These are phyloP conservation scores for Anoura caudifer DNA, from an alignment of 2,113 vertebrate genomes.

Conservation along the genomic window DNA sequence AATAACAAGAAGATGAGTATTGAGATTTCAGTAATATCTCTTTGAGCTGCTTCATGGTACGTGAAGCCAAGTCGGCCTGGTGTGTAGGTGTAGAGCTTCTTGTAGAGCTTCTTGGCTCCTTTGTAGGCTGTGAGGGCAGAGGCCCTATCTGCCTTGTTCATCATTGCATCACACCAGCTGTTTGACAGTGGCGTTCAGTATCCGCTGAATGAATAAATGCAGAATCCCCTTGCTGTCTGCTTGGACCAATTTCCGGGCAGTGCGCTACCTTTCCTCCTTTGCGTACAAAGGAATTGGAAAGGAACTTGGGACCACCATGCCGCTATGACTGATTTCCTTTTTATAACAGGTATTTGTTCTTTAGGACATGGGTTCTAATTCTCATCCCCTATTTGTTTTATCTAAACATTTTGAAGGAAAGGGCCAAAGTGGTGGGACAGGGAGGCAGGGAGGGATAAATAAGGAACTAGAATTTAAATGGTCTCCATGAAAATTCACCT, in stretches of 20 bases:
- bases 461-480: not conserved
- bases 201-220: not conserved
- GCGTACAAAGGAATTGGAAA: not conserved
- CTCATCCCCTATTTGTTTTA: not conserved
- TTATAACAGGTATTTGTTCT: not conserved
- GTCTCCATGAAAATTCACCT: not conserved
- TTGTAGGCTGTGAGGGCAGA: not conserved
- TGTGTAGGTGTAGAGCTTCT: not conserved
- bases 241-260: not conserved
- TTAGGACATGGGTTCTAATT: not conserved
- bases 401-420: not conserved
- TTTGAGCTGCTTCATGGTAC: not conserved
- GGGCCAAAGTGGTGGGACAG: not conserved
- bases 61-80: not conserved
- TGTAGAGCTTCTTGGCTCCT: not conserved
- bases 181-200: not conserved
- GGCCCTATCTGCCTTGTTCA: not conserved
- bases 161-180: not conserved
- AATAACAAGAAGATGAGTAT: not conserved
- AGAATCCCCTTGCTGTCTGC: not conserved
- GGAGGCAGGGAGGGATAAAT: not conserved
- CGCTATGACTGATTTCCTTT: not conserved
- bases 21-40: not conserved
- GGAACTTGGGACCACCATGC: not conserved
- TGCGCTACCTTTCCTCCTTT: not conserved